Evolutionary conservation across 2,797 vertebrate genomes (phyloP).

Genomic region (Carapus acus): DNA sequence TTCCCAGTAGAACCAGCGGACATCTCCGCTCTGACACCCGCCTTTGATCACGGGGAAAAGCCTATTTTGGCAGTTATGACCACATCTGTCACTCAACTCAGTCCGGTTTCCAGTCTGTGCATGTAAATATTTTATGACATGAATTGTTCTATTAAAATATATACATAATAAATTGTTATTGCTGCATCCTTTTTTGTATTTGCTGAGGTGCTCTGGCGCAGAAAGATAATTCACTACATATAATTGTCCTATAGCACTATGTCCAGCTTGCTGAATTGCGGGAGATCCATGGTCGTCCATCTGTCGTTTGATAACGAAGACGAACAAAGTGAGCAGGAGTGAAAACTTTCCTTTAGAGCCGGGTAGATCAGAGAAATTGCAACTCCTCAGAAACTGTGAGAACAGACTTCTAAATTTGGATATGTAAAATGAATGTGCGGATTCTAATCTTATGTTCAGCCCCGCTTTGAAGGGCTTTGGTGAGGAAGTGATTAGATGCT

Average conservation of each 20-base stretch:
- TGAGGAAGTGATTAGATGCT: slow-evolving; percentile 3
- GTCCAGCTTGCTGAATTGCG: no score
- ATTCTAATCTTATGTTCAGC: neutral
- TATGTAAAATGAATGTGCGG: no score
- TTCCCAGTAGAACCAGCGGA: slow-evolving; percentile 44
- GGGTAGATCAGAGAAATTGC: slow-evolving; percentile 18
- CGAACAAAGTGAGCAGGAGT: slow-evolving; percentile 20
- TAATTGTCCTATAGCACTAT: slow-evolving; percentile 37
- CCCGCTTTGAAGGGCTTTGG: neutral
- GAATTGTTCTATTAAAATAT: slow-evolving; percentile 64
- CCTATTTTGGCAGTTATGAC: slow-evolving; percentile 52
- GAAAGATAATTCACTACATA: slow-evolving; percentile 15
- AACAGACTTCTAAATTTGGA: slow-evolving; percentile 17
- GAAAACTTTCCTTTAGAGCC: slow-evolving; percentile 4
- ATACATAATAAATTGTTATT: slow-evolving; percentile 50
- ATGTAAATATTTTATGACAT: slow-evolving; percentile 70
- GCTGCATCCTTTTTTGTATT: slow-evolving; percentile 44
- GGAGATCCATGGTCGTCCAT: no score
- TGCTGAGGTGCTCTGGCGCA: slow-evolving; percentile 16
- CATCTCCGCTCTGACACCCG: slow-evolving; percentile 37
- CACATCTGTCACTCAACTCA: slow-evolving; percentile 56
- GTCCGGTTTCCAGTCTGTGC: slow-evolving; percentile 49
- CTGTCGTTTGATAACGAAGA: slow-evolving; percentile 27
- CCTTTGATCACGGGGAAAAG: slow-evolving; percentile 55
- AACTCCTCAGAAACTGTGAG: slow-evolving; percentile 20